Percentiles rank a stretch among this genome's conserved stretches.
Conservation (phyloP, 2,797 vertebrate species). For the Chaenodraco wilsoni region DNA sequence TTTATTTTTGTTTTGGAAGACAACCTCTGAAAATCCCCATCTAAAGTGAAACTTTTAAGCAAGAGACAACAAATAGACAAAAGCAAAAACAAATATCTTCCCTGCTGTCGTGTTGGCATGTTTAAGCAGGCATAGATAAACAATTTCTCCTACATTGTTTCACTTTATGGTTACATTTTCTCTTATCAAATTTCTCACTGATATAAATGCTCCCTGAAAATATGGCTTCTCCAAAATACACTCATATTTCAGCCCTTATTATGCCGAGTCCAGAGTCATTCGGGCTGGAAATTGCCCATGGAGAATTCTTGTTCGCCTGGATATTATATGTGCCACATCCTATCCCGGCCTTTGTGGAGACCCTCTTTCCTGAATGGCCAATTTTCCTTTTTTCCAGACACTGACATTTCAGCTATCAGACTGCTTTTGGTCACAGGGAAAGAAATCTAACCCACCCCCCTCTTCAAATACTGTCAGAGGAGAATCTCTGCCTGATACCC, state of each 20-base stretch:
- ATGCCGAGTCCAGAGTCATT: constrained; percentile 81
- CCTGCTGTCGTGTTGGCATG: constrained; percentile 49
- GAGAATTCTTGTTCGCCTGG: constrained; percentile 84
- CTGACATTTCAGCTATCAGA: constrained; percentile 86
- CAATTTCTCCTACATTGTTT: constrained; percentile 79
- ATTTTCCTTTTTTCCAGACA: constrained; percentile 80
- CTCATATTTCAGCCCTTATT: constrained; percentile 82
- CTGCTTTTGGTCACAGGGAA: constrained; percentile 80
- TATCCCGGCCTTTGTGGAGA: constrained; percentile 83
- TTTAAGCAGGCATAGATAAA: constrained; percentile 79
- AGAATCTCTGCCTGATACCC: constrained; percentile 74
- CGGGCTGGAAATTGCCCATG: constrained; percentile 86
- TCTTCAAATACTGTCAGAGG: constrained; percentile 80
- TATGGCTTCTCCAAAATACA: constrained; percentile 75
- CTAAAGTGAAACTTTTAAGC: constrained; percentile 38
- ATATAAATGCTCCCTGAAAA: constrained; percentile 78
- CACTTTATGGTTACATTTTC: constrained; percentile 79
- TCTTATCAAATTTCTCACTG: constrained; percentile 76
- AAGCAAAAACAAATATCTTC: constrained; percentile 43
- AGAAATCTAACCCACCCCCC: constrained; percentile 72
- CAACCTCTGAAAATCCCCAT: background rate
- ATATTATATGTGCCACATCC: constrained; percentile 88
- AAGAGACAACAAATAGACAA: constrained; percentile 39
- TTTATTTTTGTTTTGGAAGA: background rate
- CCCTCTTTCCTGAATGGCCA: constrained; percentile 84